phyloP scores from a whole-genome alignment of 35 echinoderm and acorn worm species.

The Amphiura filiformis region DNA sequence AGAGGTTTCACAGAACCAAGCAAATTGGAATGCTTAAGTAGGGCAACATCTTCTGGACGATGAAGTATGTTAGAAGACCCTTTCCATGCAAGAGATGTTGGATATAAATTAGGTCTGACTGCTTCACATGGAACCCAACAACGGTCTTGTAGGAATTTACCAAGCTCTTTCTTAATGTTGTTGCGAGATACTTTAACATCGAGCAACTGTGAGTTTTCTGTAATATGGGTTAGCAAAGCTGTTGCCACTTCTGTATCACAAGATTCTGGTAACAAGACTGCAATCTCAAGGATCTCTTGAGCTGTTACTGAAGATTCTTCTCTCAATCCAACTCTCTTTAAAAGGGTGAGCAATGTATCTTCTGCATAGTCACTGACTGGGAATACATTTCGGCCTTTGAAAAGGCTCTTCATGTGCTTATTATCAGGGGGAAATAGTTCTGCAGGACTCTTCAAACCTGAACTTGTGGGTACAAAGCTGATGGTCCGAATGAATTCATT shows the following conservation, averaged over 20 bases:
- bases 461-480: conserved; percentile 1
- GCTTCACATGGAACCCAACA: conserved; percentile 27
- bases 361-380: not conserved
- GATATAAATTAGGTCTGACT: not conserved
- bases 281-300: not conserved
- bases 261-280: not conserved
- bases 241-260: not conserved
- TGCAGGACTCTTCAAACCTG: not conserved
- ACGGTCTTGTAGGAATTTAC: not conserved
- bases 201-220: not conserved
- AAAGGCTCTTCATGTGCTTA: not conserved
- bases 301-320: not conserved
- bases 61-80: not conserved
- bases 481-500: not conserved
- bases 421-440: not conserved
- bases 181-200: not conserved
- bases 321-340: not conserved
- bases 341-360: not conserved
- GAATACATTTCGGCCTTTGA: not conserved
- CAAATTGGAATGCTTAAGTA: not conserved
- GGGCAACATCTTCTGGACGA: not conserved
- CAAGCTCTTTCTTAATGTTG: not conserved
- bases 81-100: not conserved
- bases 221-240: conserved; percentile 18
- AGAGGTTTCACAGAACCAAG: not conserved